Evolutionary conservation across 2,888 invertebrate species (phyloP), one percentile per base, ranked within the genome.

Genomic region (Synergus japonicus): DNA sequence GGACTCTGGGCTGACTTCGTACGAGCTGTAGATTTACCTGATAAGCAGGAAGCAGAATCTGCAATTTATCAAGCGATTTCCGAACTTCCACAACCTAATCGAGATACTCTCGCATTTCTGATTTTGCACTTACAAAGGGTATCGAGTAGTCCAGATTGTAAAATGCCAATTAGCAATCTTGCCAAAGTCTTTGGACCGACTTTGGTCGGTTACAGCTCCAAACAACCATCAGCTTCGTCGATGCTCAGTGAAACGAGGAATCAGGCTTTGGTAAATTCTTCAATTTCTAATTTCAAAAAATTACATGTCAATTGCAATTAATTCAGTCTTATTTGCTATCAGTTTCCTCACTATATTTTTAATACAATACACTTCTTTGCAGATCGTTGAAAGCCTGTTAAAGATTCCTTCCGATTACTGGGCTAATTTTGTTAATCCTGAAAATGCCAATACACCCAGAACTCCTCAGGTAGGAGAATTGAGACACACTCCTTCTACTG

Each of bases 91-190:
- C 95, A 95, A 87, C 96, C 98, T 0, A 98, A 99, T 92, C 93
- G 97, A 18, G 98, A 98, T 91, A 98, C 98, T 0, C 93, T 98
- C 78, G 97, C 98, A 0, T 98, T 96, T 93, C 93, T 98, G n/a
- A 94, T 98, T 86, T 93, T 97, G 82, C 98, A 98, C 92, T 93
- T 98, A 85, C 96, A 97, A 91, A 94, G 98, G 85, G 95, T 98
- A 81, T 95, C 97, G 0, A 95, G 96, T 84, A 94, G 95, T 84
- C 94, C 94, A 0, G 96, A 96, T 67, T 96, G 97, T 84, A 96
- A 97, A 93, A 98, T 98, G 98, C 96, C 96, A 0, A 92, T 95
- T n/a, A 94, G 95, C 83, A 98, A 98, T 92, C 93, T 98, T 87
- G 95, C 98, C 0, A 96, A 96, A 89, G 95, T 98, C 49, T 97